A percentile compares a stretch with the other conserved stretches of the same genome.
These are phyloP conservation scores for Panthera uncia DNA, from an alignment of 2,113 vertebrate genomes.

Conservation along the genomic window DNA sequence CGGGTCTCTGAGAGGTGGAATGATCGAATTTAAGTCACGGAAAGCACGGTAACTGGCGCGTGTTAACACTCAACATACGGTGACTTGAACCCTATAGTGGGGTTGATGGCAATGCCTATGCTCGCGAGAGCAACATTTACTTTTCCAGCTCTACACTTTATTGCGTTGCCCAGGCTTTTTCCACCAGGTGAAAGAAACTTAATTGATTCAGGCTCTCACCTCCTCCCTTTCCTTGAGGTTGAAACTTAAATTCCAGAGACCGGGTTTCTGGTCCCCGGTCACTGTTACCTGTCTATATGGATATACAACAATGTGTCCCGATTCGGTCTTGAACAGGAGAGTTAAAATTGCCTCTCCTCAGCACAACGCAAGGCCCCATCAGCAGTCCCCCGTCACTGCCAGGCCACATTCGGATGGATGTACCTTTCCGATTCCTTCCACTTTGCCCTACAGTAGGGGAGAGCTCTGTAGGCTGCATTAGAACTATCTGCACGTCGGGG, in stretches of 20 bases:
- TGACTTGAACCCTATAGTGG: not conserved
- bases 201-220: not conserved
- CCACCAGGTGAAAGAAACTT: not conserved
- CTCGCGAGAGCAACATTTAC: not conserved
- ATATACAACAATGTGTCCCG: not conserved
- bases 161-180: not conserved
- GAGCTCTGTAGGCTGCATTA: rapidly evolving
- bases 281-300: not conserved
- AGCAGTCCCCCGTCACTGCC: not conserved
- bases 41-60: not conserved
- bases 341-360: not conserved
- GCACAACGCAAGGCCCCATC: not conserved
- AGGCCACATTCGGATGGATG: not conserved
- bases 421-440: not conserved
- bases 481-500: not conserved
- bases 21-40: rapidly evolving
- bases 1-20: not conserved
- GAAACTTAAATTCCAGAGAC: not conserved
- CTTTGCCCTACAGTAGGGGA: too few species aligned
- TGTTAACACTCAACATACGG: rapidly evolving
- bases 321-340: not conserved
- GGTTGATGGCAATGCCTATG: not conserved
- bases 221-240: not conserved
- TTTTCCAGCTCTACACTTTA: not conserved
- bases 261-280: not conserved